phyloP scores from a whole-genome alignment of 2,888 invertebrate genomes.

The Tetragonisca angustula region DNA sequence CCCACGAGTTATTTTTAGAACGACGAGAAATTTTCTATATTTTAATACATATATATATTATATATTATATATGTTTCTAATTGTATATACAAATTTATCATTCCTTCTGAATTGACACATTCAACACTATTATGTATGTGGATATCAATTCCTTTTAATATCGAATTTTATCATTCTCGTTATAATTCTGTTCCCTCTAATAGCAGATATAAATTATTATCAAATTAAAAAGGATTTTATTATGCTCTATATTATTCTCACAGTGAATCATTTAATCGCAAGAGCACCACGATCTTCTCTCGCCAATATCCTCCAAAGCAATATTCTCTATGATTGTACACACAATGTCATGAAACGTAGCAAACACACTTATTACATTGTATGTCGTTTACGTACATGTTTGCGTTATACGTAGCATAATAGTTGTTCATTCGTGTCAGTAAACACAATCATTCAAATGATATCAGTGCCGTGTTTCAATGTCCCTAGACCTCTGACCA shows the following conservation, averaged over 20 bases:
- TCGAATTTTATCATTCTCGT: neutral
- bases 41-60: neutral
- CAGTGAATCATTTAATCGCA: neutral
- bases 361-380: constrained; percentile 23
- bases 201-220: constrained; percentile 1
- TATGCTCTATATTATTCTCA: too few species aligned
- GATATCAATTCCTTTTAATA: neutral
- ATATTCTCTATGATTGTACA: neutral
- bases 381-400: constrained; percentile 14
- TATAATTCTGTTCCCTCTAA: neutral
- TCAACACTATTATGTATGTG: too few species aligned
- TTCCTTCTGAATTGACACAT: neutral
- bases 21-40: neutral
- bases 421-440: constrained; percentile 11
- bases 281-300: neutral
- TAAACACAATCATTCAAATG: constrained; percentile 26
- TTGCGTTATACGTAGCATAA: constrained; percentile 27
- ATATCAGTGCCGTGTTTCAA: neutral
- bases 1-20: neutral
- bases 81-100: neutral
- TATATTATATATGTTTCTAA: neutral
- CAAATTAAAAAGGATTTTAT: too few species aligned
- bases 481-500: neutral
- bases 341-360: constrained; percentile 15
- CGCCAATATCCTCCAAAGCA: neutral